These are phyloP conservation scores for Amaurobius ferox DNA, from an alignment of 2,888 invertebrate species.

Conservation along the genomic window DNA sequence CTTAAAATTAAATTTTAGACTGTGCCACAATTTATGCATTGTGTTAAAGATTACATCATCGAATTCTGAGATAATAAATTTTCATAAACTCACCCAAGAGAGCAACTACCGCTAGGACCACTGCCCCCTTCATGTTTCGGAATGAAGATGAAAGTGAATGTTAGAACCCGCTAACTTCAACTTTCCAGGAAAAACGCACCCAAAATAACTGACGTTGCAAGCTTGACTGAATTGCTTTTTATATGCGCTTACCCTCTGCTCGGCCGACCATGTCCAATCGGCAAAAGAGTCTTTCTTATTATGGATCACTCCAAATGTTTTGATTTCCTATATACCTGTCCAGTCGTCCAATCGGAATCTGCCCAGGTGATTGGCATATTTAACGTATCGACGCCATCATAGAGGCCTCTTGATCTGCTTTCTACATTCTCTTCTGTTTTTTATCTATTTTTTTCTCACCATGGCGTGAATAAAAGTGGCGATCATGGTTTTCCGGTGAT, in stretches of 20 bases:
- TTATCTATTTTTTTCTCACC: slow-evolving; percentile 9
- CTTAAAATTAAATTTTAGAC: too few relatives aligned
- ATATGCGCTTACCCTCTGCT: slow-evolving; percentile 27
- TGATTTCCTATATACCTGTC: slow-evolving; percentile 58
- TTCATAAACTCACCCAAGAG: slow-evolving; percentile 32
- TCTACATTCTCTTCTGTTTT: slow-evolving; percentile 4
- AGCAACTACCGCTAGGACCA: slow-evolving; percentile 17
- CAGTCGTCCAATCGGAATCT: slow-evolving; percentile 56
- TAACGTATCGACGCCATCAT: slow-evolving; percentile 55
- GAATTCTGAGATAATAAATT: background rate
- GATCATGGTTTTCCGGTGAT: slow-evolving; percentile 46
- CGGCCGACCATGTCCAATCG: slow-evolving; percentile 61
- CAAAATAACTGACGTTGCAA: slow-evolving; percentile 58
- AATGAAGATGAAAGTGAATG: slow-evolving; percentile 25
- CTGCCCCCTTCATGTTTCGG: slow-evolving; percentile 31
- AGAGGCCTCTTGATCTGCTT: slow-evolving; percentile 31
- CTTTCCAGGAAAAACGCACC: slow-evolving; percentile 37
- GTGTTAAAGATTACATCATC: too few relatives aligned
- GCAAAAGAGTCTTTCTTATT: slow-evolving; percentile 34
- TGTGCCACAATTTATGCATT: too few relatives aligned
- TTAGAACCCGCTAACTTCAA: slow-evolving; percentile 44
- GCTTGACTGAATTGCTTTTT: slow-evolving; percentile 62
- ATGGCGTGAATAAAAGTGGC: slow-evolving; percentile 31
- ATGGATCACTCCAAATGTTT: slow-evolving; percentile 27
- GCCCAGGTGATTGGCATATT: slow-evolving; percentile 43